These are phyloP conservation scores for Buathra laborator DNA, from an alignment of 2,888 invertebrate species.

Conservation along the genomic window DNA sequence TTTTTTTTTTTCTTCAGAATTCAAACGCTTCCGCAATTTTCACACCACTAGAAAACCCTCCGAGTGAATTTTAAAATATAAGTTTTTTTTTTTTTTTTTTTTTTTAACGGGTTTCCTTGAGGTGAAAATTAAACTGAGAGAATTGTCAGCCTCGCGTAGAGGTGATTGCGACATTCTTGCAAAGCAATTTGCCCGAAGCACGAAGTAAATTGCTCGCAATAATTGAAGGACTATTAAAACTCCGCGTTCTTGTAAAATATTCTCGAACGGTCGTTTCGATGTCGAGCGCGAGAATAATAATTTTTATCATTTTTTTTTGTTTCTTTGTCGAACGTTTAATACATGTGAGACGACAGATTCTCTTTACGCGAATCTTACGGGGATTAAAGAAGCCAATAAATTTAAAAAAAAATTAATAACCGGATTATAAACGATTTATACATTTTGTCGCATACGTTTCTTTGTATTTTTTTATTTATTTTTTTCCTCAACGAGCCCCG, in stretches of 20 bases:
- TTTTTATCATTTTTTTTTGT: slow-evolving; percentile 30
- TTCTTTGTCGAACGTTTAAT: neutral
- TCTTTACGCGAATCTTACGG: no score
- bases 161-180: slow-evolving; percentile 47
- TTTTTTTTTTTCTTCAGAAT: neutral
- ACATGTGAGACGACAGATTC: no score
- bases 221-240: slow-evolving; percentile 59
- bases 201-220: slow-evolving; percentile 56
- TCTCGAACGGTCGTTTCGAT: neutral
- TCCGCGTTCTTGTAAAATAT: slow-evolving; percentile 9
- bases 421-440: no score
- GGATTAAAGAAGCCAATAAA: no score
- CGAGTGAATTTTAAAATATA: neutral
- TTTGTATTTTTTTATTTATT: slow-evolving; percentile 8
- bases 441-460: neutral
- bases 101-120: neutral
- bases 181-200: slow-evolving; percentile 61
- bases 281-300: slow-evolving; percentile 24
- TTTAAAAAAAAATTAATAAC: no score
- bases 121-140: slow-evolving; percentile 16
- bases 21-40: slow-evolving; percentile 29
- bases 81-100: slow-evolving; percentile 7
- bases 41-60: neutral
- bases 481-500: neutral
- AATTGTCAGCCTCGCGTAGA: slow-evolving; percentile 34